phyloP scores from a whole-genome alignment of 2,888 invertebrate genomes.

The Flabesymbios commensalis region DNA sequence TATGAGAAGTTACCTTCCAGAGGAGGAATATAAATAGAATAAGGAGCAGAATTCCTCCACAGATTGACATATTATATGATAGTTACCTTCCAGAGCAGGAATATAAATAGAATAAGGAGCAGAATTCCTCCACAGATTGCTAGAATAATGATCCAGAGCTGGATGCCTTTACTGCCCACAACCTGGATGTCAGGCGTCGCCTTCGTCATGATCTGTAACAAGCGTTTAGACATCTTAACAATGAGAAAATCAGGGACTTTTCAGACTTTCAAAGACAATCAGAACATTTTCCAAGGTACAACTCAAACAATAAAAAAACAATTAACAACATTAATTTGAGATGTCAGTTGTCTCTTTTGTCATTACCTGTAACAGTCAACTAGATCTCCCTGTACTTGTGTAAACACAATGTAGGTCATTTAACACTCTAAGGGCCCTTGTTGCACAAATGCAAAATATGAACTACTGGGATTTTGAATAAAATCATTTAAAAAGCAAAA shows the following conservation, averaged over 20 bases:
- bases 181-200: conserved; percentile 82
- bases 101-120: conserved; percentile 78
- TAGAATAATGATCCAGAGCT: conserved; percentile 81
- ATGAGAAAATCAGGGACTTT: background rate
- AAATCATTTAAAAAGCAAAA: too few species aligned
- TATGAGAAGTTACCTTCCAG: too few species aligned
- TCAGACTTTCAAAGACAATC: too few species aligned
- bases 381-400: too few species aligned
- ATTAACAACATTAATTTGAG: background rate
- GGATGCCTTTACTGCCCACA: conserved; percentile 74
- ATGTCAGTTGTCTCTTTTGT: conserved; percentile 76
- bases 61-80: background rate
- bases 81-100: conserved; percentile 84
- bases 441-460: too few species aligned
- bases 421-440: too few species aligned
- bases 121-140: conserved; percentile 83
- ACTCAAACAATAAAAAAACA: background rate
- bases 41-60: background rate
- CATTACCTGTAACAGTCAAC: conserved; percentile 8
- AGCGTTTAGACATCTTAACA: background rate
- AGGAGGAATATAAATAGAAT: background rate
- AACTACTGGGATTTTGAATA: too few species aligned
- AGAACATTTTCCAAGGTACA: too few species aligned
- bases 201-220: conserved; percentile 14
- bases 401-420: too few species aligned